phyloP scores from a whole-genome alignment of 2,797 vertebrate genomes.

The Capromys pilorides region DNA sequence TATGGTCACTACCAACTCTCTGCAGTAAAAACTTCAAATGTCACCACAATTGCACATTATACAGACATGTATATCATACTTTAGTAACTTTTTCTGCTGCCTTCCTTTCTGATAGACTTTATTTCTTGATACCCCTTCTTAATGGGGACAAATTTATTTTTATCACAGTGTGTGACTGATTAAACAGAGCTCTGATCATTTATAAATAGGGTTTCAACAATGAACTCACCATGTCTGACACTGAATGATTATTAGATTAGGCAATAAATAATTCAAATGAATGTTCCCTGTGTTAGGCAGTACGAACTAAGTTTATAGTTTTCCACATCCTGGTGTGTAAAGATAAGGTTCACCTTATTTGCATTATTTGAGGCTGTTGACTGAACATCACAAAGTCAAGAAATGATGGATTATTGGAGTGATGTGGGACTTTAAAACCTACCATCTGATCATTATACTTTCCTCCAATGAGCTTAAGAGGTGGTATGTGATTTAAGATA shows the following conservation, averaged over 20 bases:
- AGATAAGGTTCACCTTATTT: constrained; percentile 66
- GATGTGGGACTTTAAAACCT: not conserved
- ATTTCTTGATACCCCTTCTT: constrained; percentile 64
- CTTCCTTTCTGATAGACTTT: constrained; percentile 47
- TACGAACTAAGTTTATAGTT: constrained; percentile 47
- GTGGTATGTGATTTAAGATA: not conserved
- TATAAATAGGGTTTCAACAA: constrained; percentile 23
- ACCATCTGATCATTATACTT: not conserved
- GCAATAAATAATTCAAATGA: constrained; percentile 41
- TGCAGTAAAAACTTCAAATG: constrained; percentile 72
- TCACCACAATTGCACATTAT: constrained; percentile 47
- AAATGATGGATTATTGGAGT: constrained; percentile 36
- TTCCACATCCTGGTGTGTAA: constrained; percentile 55
- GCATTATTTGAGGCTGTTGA: constrained; percentile 50
- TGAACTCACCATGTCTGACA: constrained; percentile 55
- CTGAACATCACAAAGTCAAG: constrained; percentile 41
- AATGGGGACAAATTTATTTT: constrained; percentile 60
- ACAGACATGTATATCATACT: constrained; percentile 49
- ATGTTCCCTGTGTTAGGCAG: constrained; percentile 23
- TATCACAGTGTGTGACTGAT: constrained; percentile 45
- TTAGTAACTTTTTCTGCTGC: constrained; percentile 65
- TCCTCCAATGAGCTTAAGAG: not conserved
- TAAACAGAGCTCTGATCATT: constrained; percentile 60
- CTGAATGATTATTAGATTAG: constrained; percentile 29
- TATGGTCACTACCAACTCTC: constrained; percentile 63